phyloP scores from a whole-genome alignment of 2,113 vertebrate species.

The Solea senegalensis region DNA sequence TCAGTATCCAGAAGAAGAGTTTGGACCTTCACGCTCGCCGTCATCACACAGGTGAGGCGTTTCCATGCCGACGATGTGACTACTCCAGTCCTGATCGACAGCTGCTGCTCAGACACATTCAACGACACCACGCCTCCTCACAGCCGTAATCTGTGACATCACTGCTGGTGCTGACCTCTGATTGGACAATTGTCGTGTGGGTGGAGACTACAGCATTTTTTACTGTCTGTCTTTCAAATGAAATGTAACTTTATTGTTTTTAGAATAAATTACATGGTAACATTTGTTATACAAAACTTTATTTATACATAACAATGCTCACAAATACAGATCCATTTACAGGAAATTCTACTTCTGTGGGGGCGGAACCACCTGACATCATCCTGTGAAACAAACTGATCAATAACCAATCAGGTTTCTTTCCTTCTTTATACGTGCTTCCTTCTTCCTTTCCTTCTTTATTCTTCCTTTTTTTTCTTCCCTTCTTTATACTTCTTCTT shows the following conservation, averaged over 20 bases:
- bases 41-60: slow-evolving; percentile 75
- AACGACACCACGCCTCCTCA: slow-evolving; percentile 67
- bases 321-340: no score
- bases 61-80: slow-evolving; percentile 75
- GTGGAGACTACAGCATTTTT: background rate
- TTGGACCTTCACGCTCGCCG: slow-evolving; percentile 76
- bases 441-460: background rate
- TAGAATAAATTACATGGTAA: no score
- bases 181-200: slow-evolving; percentile 9
- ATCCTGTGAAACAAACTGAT: no score
- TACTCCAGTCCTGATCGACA: slow-evolving; percentile 78
- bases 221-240: no score
- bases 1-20: slow-evolving; percentile 83
- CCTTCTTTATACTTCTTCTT: background rate
- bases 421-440: no score
- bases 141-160: background rate
- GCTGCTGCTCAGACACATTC: slow-evolving; percentile 70
- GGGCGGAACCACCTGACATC: no score
- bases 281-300: no score
- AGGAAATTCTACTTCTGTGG: no score
- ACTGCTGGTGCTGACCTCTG: background rate
- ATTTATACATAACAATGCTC: no score
- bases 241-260: no score
- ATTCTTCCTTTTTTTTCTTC: background rate
- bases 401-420: no score